A percentile compares a stretch with the other conserved stretches of the same genome.
These are phyloP conservation scores for Spea multiplicata DNA, from an alignment of 2,113 vertebrate genomes.

Conservation along the genomic window DNA sequence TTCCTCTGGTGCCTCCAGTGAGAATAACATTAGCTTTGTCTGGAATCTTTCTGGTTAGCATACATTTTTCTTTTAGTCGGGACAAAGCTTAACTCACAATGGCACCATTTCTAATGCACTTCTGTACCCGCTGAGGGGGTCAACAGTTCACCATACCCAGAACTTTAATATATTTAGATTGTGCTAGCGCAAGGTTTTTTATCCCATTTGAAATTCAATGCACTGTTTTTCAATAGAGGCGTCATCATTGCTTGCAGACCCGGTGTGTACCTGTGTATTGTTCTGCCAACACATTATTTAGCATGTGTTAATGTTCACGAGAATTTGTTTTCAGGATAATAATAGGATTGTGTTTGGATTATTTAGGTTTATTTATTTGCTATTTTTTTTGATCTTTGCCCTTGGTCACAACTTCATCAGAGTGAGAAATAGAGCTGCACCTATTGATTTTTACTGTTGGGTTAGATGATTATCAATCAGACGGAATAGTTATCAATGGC, in stretches of 20 bases:
- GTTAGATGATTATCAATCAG: conserved; percentile 42
- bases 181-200: conserved; percentile 47
- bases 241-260: conserved; percentile 40
- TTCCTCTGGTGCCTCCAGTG: conserved; percentile 46
- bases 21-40: conserved; percentile 51
- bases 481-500: conserved; percentile 41
- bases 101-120: conserved; percentile 45
- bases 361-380: conserved; percentile 2
- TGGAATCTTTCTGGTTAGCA: conserved; percentile 50
- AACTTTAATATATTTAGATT: conserved; percentile 57
- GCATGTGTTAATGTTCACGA: conserved; percentile 26
- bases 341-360: background rate
- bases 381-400: conserved; percentile 33
- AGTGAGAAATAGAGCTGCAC: conserved; percentile 39
- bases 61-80: conserved; percentile 31
- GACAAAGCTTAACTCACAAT: background rate
- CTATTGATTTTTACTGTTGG: conserved; percentile 42
- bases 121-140: conserved; percentile 56
- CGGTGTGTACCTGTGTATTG: conserved; percentile 16
- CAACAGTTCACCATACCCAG: conserved; percentile 64
- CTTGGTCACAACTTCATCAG: conserved; percentile 38
- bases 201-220: conserved; percentile 51
- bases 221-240: conserved; percentile 53
- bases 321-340: background rate
- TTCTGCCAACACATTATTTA: background rate